These are phyloP conservation scores for Chelon auratus DNA, from an alignment of 2,797 vertebrate genomes.

Conservation along the genomic window DNA sequence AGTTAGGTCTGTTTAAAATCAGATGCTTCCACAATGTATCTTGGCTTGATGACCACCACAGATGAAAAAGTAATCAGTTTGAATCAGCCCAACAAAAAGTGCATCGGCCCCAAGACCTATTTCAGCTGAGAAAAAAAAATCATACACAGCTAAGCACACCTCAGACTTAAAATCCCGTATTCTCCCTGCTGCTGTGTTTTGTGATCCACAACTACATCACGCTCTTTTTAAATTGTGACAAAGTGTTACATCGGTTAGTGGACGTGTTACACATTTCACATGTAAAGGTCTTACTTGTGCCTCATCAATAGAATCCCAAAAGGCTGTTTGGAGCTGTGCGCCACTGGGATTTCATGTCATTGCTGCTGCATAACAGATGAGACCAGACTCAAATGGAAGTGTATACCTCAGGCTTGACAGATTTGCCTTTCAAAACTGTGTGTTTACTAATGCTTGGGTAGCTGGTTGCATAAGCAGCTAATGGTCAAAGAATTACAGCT, in stretches of 20 bases:
- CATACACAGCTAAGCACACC: not conserved
- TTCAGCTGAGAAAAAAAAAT: constrained; percentile 10
- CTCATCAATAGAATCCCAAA: constrained; percentile 34
- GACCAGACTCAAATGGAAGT: constrained; percentile 44
- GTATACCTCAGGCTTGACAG: constrained; percentile 32
- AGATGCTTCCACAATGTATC: constrained; percentile 10
- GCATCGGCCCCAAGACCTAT: not conserved
- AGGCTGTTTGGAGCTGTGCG: constrained; percentile 19
- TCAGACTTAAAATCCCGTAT: not conserved
- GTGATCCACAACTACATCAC: not conserved
- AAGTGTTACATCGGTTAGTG: not conserved
- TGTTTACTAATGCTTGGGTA: not conserved
- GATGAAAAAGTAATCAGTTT: constrained; percentile 16
- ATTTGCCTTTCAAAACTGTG: constrained; percentile 37
- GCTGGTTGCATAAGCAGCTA: constrained; percentile 6
- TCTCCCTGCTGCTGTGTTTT: not conserved
- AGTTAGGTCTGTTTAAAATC: constrained; percentile 1
- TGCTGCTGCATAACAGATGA: constrained; percentile 49
- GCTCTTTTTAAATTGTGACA: not conserved
- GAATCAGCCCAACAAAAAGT: constrained; percentile 8
- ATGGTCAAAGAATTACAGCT: not conserved
- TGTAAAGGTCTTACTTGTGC: constrained; percentile 24
- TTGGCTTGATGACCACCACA: constrained; percentile 18
- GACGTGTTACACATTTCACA: constrained; percentile 5
- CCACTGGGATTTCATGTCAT: constrained; percentile 32